Base-by-base conservation (phyloP, 2,888 invertebrate species). In the Oligia fasciuncula region DNA sequence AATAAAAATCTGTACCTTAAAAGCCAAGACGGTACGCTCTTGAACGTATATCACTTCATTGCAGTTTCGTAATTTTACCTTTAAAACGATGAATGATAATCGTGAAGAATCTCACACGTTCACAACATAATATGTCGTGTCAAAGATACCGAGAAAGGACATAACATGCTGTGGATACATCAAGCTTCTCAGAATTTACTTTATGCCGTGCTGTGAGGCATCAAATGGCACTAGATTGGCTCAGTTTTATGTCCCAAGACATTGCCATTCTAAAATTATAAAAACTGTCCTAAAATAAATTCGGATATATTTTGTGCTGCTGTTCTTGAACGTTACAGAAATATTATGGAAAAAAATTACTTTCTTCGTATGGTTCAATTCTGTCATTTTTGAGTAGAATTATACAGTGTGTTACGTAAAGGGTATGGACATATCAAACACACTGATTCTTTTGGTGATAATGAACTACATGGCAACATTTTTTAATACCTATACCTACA, bases 61-160 rank as follows among this genome's bases (percentile, higher is more conserved):
- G 2, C n/a, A 46, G 57, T 60, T 46, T 17, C 6, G 65, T 9
- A 65, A 43, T 49, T 81, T 23, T 43, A 35, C 57, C 51, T 72
- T 63, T n/a, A 54, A 29, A 57, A 57, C 23, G 46, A 40, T 13
- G 29, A 67, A 79, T 19, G 62, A 79, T 79, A 79, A 84, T 71
- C n/a, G 49, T 35, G 62, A 85, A 80, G 43, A 79, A 84, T 63
- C 40, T 68, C 46, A 71, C 67, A 71, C 80, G 71, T 63, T 79
- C 62, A 62, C 19, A 71, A 19, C 54, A 71, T 71, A 62, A 67
- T 57, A 71, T 79, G 23, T 49, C 62, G 23, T 57, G 54, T 77
- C 17, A 77, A 67, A 77, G 60, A 29, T 51, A 40, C 54, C 60
- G 29, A 40, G 51, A 14, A 46, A 62, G 54, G 85, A n/a, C 49